Evolutionary conservation across 2,797 vertebrate species (phyloP).

Genomic region (Dicrostonyx torquatus): DNA sequence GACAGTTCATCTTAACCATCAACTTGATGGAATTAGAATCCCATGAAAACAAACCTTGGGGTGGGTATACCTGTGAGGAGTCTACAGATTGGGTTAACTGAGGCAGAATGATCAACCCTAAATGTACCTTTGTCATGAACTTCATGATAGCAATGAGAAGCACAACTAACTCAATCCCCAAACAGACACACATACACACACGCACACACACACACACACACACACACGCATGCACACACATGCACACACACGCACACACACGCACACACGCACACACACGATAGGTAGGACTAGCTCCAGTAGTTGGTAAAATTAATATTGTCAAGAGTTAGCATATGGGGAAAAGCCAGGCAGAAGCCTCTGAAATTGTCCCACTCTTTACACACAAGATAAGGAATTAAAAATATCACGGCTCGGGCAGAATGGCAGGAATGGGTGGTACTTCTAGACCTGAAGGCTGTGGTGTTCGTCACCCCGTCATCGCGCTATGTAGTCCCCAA

Average conservation of each 20-base stretch:
- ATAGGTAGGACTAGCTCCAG: not conserved
- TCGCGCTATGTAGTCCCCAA: not conserved
- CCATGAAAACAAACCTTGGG: not conserved
- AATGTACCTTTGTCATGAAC: not conserved
- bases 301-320: not conserved
- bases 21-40: not conserved
- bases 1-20: not conserved
- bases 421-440: not conserved
- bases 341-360: not conserved
- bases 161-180: not conserved
- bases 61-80: not conserved
- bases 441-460: not conserved
- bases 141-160: not conserved
- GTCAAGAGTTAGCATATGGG: not conserved
- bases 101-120: not conserved
- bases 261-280: not conserved
- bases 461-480: not conserved
- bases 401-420: constrained; percentile 33
- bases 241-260: not conserved
- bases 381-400: constrained; percentile 4
- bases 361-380: not conserved
- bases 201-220: no score
- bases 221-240: no score
- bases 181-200: no score
- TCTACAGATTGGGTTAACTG: not conserved